Conservation (phyloP, 2,797 vertebrate genomes). For the Linurgus olivaceus region DNA sequence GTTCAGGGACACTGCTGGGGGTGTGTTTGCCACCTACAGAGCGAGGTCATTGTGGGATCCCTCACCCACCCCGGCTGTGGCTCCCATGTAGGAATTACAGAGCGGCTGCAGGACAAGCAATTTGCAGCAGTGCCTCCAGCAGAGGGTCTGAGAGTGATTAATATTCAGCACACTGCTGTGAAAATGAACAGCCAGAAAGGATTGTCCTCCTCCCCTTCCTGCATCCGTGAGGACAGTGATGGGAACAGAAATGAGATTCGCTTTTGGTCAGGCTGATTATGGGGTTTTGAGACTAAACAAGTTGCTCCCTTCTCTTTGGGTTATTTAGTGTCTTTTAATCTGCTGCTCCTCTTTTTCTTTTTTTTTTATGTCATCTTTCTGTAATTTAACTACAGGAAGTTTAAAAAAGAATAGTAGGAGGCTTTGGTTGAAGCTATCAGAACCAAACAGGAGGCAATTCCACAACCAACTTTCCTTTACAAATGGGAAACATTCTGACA, state of each 20-base stretch:
- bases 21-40: background rate
- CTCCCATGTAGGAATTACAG: background rate
- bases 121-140: background rate
- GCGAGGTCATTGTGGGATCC: accelerated
- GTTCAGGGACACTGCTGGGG: background rate
- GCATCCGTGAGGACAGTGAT: background rate
- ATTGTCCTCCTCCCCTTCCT: background rate
- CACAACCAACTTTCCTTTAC: background rate
- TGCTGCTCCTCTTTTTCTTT: background rate
- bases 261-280: background rate
- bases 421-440: background rate
- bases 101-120: background rate
- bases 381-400: background rate
- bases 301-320: background rate
- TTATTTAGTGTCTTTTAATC: background rate
- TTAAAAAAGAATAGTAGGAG: background rate
- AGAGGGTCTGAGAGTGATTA: background rate
- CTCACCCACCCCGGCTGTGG: accelerated
- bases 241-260: background rate
- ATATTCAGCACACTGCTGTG: slow-evolving; percentile 31
- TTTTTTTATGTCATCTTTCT: background rate
- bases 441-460: background rate
- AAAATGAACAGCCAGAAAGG: background rate
- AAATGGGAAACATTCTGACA: background rate
- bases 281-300: background rate